Base-by-base conservation (phyloP, 2,797 vertebrate species). In the Cossypha dichroa region DNA sequence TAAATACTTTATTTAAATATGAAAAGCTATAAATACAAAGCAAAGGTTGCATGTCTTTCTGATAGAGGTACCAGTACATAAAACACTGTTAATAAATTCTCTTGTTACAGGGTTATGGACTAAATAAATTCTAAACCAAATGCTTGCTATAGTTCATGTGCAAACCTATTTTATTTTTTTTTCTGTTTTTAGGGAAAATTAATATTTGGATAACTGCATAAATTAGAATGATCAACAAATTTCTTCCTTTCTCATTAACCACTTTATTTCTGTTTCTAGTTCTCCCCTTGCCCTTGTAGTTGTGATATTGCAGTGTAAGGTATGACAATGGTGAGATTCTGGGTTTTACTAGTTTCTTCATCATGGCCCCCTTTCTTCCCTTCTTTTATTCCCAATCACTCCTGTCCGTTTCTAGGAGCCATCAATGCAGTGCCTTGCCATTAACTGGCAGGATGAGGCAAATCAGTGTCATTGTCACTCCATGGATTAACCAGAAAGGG, bases 361-460 rank as follows among this genome's bases (percentile, higher is more conserved):
- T 96, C 97, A 62, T 88, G 96, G 97, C 96, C 97, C 97, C 97
- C 95, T 96, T 95, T 96, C 84, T 85, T 63, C 75, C 70, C 90
- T 93, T 78, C 82, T 96, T 97, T 93, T 96, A 96, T 96, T 97
- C 97, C 97, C 92, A 6, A 73, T 97, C 97, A 97, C 97, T 98
- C 97, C 97, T 97, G 28, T 97, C 97, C 97, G 13, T 97, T 98
- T 98, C 97, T 95, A 97, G 98, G 97, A 97, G 86, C 97, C 97
- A 73, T 91, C 97, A 95, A 62, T 96, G 98, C 98, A 96, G 97
- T 97, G 93, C 96, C 96, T 97, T 96, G 96, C 97, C 95, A 77
- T 96, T 97, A 96, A 96, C 31, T 97, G 97, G 97, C 97, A 97
- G 95, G 96, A 97, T 73, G 97, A 96, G 97, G 95, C 97, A 97